phyloP scores from a whole-genome alignment of 1,140 invertebrate genomes.

The Venturia canescens region DNA sequence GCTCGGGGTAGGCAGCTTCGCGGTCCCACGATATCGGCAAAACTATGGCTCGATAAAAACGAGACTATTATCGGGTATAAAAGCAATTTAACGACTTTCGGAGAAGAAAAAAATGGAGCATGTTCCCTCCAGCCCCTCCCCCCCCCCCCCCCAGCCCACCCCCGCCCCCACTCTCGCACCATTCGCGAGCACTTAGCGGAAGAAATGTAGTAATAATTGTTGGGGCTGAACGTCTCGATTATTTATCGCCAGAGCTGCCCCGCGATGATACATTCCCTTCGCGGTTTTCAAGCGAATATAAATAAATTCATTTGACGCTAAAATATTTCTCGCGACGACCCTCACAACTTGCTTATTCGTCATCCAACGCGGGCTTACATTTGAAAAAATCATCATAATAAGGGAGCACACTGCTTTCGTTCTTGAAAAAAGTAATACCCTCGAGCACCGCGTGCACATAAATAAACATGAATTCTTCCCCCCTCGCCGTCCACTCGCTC shows the following conservation, averaged over 20 bases:
- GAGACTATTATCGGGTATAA: conserved; percentile 36
- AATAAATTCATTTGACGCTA: too few species aligned
- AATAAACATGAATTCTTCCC: conserved; percentile 26
- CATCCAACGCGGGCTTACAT: too few species aligned
- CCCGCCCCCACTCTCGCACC: too few species aligned
- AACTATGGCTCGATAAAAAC: conserved; percentile 29
- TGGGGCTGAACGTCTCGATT: background rate
- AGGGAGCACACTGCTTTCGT: background rate
- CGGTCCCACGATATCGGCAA: conserved; percentile 38
- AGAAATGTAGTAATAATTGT: conserved; percentile 1
- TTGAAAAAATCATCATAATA: too few species aligned
- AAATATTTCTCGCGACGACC: too few species aligned
- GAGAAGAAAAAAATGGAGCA: conserved; percentile 1
- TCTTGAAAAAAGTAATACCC: background rate
- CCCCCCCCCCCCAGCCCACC: too few species aligned
- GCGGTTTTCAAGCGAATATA: too few species aligned
- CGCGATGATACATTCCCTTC: too few species aligned
- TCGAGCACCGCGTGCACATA: conserved; percentile 10
- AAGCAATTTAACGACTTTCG: conserved; percentile 30
- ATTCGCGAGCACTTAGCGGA: background rate
- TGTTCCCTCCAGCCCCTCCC: too few species aligned
- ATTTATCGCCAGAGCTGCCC: background rate
- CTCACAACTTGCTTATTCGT: too few species aligned
- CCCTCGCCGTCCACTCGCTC: too few species aligned
- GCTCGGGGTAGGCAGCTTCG: background rate